Base-by-base conservation (phyloP, 2,113 vertebrate genomes). In the Pterocles gutturalis region DNA sequence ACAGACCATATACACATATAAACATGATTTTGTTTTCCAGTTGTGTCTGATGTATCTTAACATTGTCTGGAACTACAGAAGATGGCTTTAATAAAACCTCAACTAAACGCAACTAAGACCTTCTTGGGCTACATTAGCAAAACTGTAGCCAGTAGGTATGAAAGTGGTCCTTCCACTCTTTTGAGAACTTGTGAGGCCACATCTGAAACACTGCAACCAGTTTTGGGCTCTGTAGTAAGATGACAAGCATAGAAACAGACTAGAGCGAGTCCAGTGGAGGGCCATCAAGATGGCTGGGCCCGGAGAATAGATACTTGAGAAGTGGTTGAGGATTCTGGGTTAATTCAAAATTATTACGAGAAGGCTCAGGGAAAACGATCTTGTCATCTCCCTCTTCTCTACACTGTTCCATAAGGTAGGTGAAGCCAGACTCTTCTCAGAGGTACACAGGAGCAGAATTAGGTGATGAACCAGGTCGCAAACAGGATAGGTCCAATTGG, bases 21-120 rank as follows among this genome's bases (percentile, higher is more conserved):
- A 48, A n/a, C 7, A 22, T 22, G 8, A n/a, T 29, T 26, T 6
- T 8, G 5, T 13, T 79, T 73, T 24, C 3, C 18, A 62, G 12
- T 7, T 7, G 7, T 51, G 28, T 28, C 17, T 55, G 17, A 24
- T n/a, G 13, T 10, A 25, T 7, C 9, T 45, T 67, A 66, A 11
- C 1, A 0, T 53, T 11, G 7, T 28, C 4, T 20, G 34, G n/a
- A n/a, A 25, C 31, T 22, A 38, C 3, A 64, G 22, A 71, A 49
- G 2, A 24, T 18, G 3, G 17, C 9, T 53, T 70, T 26, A 55
- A 19, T 36, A 60, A 46, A 89, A 21, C 3, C 2, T 3, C 8
- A 28, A 6, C 7, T 33, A 33, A 48, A 54, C 18, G 21, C 3
- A 60, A 16, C 10, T 2, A 11, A 22, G 7, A 8, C 0, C 14